phyloP scores from a whole-genome alignment of 1,140 invertebrate genomes.

The Neodiprion lecontei region DNA sequence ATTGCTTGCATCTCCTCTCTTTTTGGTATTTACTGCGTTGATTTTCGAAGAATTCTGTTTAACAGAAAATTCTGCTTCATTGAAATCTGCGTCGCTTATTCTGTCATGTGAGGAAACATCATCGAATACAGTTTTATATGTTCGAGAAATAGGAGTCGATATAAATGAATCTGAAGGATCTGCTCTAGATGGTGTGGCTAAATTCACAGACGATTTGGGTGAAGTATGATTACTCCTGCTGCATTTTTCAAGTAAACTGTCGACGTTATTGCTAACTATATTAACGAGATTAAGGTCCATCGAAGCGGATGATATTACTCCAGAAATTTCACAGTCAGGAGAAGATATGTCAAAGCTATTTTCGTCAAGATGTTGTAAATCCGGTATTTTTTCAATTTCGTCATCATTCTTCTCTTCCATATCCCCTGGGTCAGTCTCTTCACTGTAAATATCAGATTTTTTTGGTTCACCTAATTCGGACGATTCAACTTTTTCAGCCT shows the following conservation, averaged over 20 bases:
- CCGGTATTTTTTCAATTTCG: not conserved
- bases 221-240: not conserved
- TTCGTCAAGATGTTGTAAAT: not conserved
- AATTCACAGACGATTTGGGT: not conserved
- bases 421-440: constrained; percentile 2
- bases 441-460: not conserved
- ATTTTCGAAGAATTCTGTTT: not conserved
- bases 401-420: not conserved
- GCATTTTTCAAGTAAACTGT: not conserved
- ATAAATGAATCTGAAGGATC: too few relatives aligned
- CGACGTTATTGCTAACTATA: not conserved
- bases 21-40: not conserved
- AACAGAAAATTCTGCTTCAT: not conserved
- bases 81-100: not conserved
- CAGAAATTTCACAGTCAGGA: not conserved
- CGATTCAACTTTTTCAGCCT: not conserved
- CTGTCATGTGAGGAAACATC: not conserved
- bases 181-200: not conserved
- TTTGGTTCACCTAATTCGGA: not conserved
- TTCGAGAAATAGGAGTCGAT: not conserved
- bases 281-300: not conserved
- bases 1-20: too few relatives aligned
- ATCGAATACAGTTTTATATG: not conserved
- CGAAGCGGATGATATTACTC: not conserved
- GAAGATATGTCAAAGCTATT: not conserved